These are phyloP conservation scores for Alectura lathami DNA, from an alignment of 2,113 vertebrate genomes.

Conservation along the genomic window DNA sequence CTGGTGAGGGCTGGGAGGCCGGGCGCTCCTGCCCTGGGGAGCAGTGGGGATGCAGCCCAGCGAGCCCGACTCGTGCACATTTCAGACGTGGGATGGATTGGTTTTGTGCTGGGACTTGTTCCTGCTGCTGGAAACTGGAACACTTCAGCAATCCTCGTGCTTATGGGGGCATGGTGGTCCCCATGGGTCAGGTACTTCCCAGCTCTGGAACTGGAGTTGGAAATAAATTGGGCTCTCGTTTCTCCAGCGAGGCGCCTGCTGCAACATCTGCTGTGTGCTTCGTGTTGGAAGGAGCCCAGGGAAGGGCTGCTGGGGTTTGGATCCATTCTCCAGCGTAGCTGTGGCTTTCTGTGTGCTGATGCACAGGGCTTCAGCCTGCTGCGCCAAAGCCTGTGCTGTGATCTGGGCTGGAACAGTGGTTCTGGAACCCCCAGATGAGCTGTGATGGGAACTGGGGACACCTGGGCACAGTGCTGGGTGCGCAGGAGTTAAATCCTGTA, in stretches of 20 bases:
- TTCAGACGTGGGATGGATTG: accelerated
- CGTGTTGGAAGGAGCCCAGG: neutral
- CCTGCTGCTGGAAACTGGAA: neutral
- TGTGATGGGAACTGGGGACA: accelerated
- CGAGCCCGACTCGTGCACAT: neutral
- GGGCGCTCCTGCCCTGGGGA: neutral
- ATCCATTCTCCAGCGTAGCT: accelerated
- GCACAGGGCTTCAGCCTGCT: neutral
- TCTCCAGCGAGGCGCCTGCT: neutral
- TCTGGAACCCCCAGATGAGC: neutral
- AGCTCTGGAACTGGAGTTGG: neutral
- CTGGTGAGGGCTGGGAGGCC: neutral
- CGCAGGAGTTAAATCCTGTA: neutral
- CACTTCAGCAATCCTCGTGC: neutral
- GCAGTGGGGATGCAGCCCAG: neutral
- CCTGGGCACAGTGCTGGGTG: neutral
- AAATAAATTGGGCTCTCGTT: conserved; percentile 33
- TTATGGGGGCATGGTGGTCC: accelerated
- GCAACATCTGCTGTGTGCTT: neutral
- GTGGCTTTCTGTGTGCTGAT: accelerated
- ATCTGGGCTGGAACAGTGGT: neutral
- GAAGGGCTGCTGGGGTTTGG: neutral
- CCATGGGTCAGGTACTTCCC: neutral
- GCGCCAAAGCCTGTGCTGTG: too few relatives aligned
- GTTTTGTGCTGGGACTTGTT: neutral